These are phyloP conservation scores for Ptychodera flava DNA, from an alignment of 35 echinoderm and acorn worm species.

Conservation along the genomic window DNA sequence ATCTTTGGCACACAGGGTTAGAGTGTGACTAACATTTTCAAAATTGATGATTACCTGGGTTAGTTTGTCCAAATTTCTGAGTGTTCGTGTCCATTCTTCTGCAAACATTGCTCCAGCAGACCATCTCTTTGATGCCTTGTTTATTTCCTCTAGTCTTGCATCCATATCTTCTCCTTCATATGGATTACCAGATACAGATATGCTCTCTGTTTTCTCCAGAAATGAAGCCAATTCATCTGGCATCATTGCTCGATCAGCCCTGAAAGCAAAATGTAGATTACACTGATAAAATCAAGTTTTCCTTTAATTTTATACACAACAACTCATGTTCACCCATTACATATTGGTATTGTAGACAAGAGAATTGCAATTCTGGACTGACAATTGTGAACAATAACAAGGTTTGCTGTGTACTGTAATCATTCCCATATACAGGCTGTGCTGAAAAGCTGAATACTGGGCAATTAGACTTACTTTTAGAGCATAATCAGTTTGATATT, in stretches of 20 bases:
- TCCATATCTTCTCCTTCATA: not conserved
- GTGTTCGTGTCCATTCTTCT: not conserved
- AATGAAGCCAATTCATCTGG: not conserved
- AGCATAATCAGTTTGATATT: too few species aligned
- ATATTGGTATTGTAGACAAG: too few species aligned
- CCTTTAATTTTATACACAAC: too few species aligned
- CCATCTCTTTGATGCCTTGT: not conserved
- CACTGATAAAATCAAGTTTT: too few species aligned
- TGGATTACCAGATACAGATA: not conserved
- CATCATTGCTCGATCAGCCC: not conserved
- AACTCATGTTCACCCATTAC: too few species aligned
- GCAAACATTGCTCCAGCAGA: not conserved
- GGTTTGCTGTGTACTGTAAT: too few species aligned
- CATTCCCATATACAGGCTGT: too few species aligned
- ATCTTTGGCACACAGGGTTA: not conserved
- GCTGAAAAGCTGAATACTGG: too few species aligned
- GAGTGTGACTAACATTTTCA: not conserved
- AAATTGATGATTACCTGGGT: not conserved
- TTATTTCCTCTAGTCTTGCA: not conserved
- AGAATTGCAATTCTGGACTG: too few species aligned
- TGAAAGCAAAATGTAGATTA: too few species aligned
- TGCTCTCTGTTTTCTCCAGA: not conserved
- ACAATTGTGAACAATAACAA: too few species aligned
- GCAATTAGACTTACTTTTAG: too few species aligned
- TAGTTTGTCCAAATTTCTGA: not conserved